phyloP scores from a whole-genome alignment of 2,113 vertebrate genomes.

The Regulus satrapa region DNA sequence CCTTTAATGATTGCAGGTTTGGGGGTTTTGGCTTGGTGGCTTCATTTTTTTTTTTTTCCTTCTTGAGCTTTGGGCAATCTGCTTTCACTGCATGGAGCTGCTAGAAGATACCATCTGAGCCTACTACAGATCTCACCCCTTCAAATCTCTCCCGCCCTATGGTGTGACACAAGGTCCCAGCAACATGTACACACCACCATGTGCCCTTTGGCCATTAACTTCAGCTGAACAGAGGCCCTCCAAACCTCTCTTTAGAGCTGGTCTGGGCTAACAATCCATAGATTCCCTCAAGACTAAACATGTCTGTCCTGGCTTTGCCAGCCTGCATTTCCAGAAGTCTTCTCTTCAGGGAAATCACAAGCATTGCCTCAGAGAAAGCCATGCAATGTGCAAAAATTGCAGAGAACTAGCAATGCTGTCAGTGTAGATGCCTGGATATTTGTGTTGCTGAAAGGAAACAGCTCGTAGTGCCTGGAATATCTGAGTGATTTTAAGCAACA shows the following conservation, averaged over 20 bases:
- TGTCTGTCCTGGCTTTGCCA: not conserved
- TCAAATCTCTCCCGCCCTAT: not conserved
- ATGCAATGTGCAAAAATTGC: not conserved
- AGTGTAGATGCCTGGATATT: not conserved
- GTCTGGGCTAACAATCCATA: not conserved
- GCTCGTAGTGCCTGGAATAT: not conserved
- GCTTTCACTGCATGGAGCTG: not conserved
- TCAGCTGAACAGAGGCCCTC: not conserved
- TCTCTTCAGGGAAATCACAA: not conserved
- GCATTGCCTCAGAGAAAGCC: not conserved
- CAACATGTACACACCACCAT: rapidly evolving
- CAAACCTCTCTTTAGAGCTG: not conserved
- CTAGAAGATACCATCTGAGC: not conserved
- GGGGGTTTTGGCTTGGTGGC: not conserved
- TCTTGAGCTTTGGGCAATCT: not conserved
- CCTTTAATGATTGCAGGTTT: not conserved
- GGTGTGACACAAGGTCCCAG: not conserved
- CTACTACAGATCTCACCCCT: not conserved
- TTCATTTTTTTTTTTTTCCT: not conserved
- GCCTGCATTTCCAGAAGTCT: not conserved
- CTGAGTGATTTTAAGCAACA: not conserved
- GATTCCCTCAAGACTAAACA: not conserved
- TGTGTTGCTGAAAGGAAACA: not conserved
- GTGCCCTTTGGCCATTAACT: not conserved
- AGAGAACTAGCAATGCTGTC: not conserved